Evolutionary conservation across 1,140 invertebrate genomes (phyloP).

Genomic region (Calycopis cecrops): DNA sequence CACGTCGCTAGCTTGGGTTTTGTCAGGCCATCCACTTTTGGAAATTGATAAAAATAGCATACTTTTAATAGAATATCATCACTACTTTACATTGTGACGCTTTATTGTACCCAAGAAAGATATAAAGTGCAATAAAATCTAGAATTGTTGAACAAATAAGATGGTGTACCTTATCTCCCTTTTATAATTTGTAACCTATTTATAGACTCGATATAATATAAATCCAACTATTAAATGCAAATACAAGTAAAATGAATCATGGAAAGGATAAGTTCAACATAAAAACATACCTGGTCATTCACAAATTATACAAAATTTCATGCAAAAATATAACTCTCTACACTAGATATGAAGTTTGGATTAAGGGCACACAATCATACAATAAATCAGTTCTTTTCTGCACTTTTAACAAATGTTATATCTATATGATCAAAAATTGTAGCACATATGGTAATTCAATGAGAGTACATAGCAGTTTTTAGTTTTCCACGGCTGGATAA

Average conservation of each 20-base stretch:
- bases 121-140: constrained; percentile 31
- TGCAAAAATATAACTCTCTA: constrained; percentile 46
- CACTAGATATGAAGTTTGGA: constrained; percentile 44
- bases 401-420: constrained; percentile 5
- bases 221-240: constrained; percentile 16
- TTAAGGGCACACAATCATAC: constrained; percentile 38
- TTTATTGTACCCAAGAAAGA: constrained; percentile 31
- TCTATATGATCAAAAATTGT: constrained; percentile 34
- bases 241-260: constrained; percentile 28
- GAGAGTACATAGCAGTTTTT: constrained; percentile 51
- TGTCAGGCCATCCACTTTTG: constrained; percentile 63
- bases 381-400: constrained; percentile 15
- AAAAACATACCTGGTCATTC: constrained; percentile 68
- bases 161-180: constrained; percentile 61
- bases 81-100: constrained; percentile 24
- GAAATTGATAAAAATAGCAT: constrained; percentile 71
- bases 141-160: constrained; percentile 47
- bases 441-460: constrained; percentile 39
- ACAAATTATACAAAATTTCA: constrained; percentile 53
- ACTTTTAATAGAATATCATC: constrained; percentile 35
- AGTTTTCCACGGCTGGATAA: constrained; percentile 71
- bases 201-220: constrained; percentile 39
- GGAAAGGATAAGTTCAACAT: constrained; percentile 27
- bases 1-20: constrained; percentile 72
- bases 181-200: constrained; percentile 66